Base-by-base conservation (phyloP, 2,113 vertebrate species). In the Chascanopsetta lugubris region DNA sequence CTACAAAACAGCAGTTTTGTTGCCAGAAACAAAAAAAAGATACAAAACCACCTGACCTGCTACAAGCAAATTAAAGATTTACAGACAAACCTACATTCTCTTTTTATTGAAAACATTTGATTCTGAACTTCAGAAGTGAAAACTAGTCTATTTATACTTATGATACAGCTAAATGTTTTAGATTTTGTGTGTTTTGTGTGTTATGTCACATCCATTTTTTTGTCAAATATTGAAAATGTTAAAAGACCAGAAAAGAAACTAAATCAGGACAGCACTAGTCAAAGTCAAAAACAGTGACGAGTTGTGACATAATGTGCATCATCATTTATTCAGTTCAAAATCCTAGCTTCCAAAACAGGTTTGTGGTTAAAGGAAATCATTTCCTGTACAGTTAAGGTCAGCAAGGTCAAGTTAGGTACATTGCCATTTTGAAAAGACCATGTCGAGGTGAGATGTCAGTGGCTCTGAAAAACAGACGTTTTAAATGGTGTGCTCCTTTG, bases 271-370 rank as follows among this genome's bases (percentile, higher is more conserved):
- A 42, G 17, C 15, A 22, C 10, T 11, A 17, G 9, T 26, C 11
- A 9, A 40, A 50, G n/a, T n/a, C n/a, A 62, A 72, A 74, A 67
- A 72, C 55, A 80, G 32, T 46, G 36, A 87, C 79, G 26, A 81
- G 53, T 48, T 77, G 40, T 65, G 77, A 93, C 90, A 64, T 91
- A 93, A 90, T 93, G 94, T 92, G 93, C 91, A 94, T 95, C 91
- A 92, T 91, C 91, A 72, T 97, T 96, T 98, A 98, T 98, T 91
- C 93, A 94, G 88, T 95, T 95, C 92, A 93, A 95, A 94, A 83
- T 94, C 90, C 94, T 94, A 93, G 93, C 93, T 80, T 88, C 82
- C 88, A 90, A 92, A 91, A 89, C 89, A 90, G 72, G 77, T 82
- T 69, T 81, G 80, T 87, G 64, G 81, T 82, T 87, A 85, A 77